phyloP scores from a whole-genome alignment of 2,888 invertebrate species.

The Dryobotodes eremita region DNA sequence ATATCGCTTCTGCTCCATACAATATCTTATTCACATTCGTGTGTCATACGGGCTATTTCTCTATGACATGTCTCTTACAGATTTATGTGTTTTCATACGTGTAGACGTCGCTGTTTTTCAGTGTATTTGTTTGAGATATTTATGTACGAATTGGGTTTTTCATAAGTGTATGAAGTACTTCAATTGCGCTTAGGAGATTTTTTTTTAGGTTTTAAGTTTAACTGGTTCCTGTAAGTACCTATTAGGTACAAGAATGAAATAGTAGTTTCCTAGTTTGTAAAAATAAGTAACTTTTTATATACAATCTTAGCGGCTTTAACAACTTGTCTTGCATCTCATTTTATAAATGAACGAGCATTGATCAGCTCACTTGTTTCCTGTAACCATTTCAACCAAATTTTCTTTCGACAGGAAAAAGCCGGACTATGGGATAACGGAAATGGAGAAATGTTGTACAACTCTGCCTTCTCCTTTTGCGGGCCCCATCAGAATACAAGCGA shows the following conservation, averaged over 20 bases:
- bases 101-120: constrained; percentile 31
- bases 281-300: neutral
- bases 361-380: neutral
- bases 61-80: constrained; percentile 35
- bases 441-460: neutral
- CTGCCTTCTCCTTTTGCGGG: neutral
- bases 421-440: neutral
- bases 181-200: too few species aligned
- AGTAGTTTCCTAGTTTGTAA: neutral
- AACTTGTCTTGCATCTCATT: neutral
- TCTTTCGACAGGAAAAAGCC: neutral
- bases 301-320: too few species aligned
- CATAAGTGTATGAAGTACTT: neutral
- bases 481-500: too few species aligned
- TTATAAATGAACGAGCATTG: neutral
- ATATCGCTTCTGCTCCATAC: constrained; percentile 55
- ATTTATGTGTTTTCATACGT: constrained; percentile 57
- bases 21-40: constrained; percentile 68
- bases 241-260: neutral
- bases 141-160: constrained; percentile 15
- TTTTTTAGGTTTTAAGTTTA: too few species aligned
- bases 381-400: neutral
- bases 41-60: constrained; percentile 63
- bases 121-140: constrained; percentile 34
- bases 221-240: neutral